Percentiles rank a stretch among this genome's conserved stretches.
Conservation (phyloP, 2,113 vertebrate species). For the Ovis aries region DNA sequence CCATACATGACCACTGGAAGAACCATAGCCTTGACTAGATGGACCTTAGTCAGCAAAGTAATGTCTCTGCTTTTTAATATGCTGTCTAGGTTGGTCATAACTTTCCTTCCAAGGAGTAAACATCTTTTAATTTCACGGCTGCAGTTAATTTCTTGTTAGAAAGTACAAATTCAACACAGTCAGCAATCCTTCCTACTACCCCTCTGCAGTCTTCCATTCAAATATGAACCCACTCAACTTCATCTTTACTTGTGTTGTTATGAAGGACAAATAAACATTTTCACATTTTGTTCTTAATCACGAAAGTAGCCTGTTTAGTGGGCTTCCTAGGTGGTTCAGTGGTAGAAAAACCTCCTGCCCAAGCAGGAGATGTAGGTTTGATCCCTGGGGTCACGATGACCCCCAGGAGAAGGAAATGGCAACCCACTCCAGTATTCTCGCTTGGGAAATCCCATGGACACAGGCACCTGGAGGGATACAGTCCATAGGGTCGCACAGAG, state of each 20-base stretch:
- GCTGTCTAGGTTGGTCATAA: neutral
- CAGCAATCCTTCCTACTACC: neutral
- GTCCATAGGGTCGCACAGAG: neutral
- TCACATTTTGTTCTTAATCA: neutral
- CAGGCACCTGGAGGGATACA: neutral
- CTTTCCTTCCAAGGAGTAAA: neutral
- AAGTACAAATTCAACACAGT: neutral
- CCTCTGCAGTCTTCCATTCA: neutral
- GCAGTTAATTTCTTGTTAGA: neutral
- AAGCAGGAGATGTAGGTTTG: neutral
- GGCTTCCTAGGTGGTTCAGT: neutral
- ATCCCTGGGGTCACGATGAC: neutral
- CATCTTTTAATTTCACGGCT: neutral
- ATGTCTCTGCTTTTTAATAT: neutral
- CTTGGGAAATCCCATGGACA: neutral
- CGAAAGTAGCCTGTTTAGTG: neutral
- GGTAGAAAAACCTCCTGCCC: neutral
- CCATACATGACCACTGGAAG: neutral
- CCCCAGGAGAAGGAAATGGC: neutral
- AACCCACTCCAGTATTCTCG: neutral
- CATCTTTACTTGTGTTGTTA: neutral
- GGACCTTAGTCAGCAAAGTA: neutral
- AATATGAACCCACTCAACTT: neutral
- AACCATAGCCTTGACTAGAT: neutral
- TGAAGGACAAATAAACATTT: neutral